A percentile compares a stretch with the other conserved stretches of the same genome.
Conservation (phyloP, 2,797 vertebrate species). For the Gobionotothen gibberifrons region DNA sequence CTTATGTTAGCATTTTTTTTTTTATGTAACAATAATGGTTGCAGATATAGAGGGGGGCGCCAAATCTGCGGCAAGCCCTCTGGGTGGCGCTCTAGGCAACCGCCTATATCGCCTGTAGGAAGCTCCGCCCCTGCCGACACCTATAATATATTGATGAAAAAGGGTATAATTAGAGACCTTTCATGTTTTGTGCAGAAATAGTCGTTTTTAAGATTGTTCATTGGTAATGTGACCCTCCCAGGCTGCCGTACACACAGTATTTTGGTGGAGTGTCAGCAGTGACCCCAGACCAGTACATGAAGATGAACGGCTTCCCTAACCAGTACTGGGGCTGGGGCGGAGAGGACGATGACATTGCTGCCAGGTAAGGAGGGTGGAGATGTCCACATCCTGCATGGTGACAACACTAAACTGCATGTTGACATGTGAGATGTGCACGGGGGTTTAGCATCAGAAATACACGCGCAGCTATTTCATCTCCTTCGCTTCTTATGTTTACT, state of each 20-base stretch:
- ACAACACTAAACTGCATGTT: slow-evolving; percentile 16
- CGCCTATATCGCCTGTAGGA: no score
- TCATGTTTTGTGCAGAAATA: background rate
- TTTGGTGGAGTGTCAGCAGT: slow-evolving; percentile 95
- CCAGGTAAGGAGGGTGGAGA: slow-evolving; percentile 84
- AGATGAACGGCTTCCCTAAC: slow-evolving; percentile 97
- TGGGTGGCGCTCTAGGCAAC: no score
- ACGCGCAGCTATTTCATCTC: slow-evolving; percentile 18
- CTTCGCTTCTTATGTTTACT: slow-evolving; percentile 2
- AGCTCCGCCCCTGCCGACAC: no score
- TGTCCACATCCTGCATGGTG: slow-evolving; percentile 18
- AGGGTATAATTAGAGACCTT: no score
- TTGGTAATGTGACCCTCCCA: slow-evolving; percentile 65
- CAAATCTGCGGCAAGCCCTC: no score
- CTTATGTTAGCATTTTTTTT: no score
- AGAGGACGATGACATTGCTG: slow-evolving; percentile 95
- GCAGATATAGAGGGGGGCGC: no score
- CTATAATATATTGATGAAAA: no score
- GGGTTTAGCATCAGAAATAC: slow-evolving; percentile 7
- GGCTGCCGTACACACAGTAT: slow-evolving; percentile 94
- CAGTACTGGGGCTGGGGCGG: slow-evolving; percentile 99
- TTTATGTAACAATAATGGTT: no score
- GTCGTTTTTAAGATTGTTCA: slow-evolving; percentile 25
- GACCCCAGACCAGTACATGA: slow-evolving; percentile 96
- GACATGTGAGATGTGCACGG: slow-evolving; percentile 5